Percentiles rank a stretch among this genome's conserved stretches.
phyloP scores from a whole-genome alignment of 2,888 invertebrate genomes.

The Fissipunctia ypsillon region DNA sequence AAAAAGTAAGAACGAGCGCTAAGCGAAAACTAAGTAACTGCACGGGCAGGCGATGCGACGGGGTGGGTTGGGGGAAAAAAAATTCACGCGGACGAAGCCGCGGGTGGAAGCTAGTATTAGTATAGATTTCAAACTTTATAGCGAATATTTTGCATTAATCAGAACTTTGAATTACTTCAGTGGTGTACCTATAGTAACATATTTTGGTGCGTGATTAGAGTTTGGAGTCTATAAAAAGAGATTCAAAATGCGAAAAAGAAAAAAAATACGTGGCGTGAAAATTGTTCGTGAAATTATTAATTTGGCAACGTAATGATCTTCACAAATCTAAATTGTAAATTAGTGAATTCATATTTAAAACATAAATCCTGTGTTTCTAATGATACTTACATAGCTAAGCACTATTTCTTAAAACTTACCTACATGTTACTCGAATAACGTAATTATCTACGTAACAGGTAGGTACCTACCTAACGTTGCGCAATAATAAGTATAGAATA shows the following conservation, averaged over 20 bases:
- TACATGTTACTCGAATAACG: not conserved
- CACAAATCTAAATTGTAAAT: not conserved
- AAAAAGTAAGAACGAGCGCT: too few species aligned
- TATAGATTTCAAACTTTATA: constrained; percentile 7
- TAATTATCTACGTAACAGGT: not conserved
- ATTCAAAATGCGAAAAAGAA: not conserved
- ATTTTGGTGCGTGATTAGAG: not conserved
- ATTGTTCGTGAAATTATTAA: not conserved
- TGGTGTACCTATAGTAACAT: not conserved
- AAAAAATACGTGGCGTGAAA: not conserved
- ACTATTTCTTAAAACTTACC: not conserved
- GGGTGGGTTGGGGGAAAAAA: too few species aligned
- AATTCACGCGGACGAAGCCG: too few species aligned
- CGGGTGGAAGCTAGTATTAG: too few species aligned
- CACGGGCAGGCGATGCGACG: too few species aligned
- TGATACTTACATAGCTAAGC: too few species aligned
- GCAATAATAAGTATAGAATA: not conserved
- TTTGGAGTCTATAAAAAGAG: not conserved
- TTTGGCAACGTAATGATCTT: not conserved
- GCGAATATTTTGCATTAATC: constrained; percentile 9
- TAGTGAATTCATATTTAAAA: not conserved
- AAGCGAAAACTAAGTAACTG: too few species aligned
- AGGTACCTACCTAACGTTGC: not conserved
- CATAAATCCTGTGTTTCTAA: not conserved
- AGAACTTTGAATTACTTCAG: constrained; percentile 33